These are phyloP conservation scores for Arctopsyche grandis DNA, from an alignment of 1,140 invertebrate species.

Conservation along the genomic window DNA sequence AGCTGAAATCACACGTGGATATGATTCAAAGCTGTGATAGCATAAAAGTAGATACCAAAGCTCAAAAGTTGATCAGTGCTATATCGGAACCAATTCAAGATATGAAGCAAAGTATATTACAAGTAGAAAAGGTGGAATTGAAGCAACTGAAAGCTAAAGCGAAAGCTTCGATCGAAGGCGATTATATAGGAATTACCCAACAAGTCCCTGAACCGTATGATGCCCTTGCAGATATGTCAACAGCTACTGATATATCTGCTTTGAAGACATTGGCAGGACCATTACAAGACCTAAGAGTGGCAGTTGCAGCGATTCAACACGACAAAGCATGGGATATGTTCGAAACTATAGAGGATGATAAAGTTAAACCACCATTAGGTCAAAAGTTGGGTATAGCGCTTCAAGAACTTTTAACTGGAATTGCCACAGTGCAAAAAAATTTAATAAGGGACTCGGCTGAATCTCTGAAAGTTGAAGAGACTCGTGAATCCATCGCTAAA, in stretches of 20 bases:
- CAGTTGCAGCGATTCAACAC: conserved; percentile 54
- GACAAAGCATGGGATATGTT: conserved; percentile 53
- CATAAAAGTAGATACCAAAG: conserved; percentile 40
- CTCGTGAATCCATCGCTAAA: conserved; percentile 54
- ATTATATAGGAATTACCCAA: conserved; percentile 17
- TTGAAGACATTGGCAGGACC: conserved; percentile 55
- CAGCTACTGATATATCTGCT: conserved; percentile 49
- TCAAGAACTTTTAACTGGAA: conserved; percentile 50
- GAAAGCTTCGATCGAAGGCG: conserved; percentile 15
- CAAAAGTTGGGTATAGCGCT: conserved; percentile 42
- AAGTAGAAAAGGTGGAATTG: conserved; percentile 12
- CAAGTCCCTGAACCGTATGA: conserved; percentile 45
- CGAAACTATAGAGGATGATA: conserved; percentile 24
- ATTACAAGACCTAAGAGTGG: conserved; percentile 53
- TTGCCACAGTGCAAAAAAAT: conserved; percentile 49
- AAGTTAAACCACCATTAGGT: neutral
- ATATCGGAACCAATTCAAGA: conserved; percentile 41
- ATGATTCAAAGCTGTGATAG: conserved; percentile 49
- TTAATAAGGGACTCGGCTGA: conserved; percentile 33
- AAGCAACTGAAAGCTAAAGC: conserved; percentile 41
- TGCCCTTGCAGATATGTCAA: conserved; percentile 41
- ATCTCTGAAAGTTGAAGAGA: conserved; percentile 3
- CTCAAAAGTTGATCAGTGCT: conserved; percentile 21
- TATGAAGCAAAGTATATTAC: conserved; percentile 10
- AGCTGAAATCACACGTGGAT: conserved; percentile 59